phyloP scores from a whole-genome alignment of 2,797 vertebrate genomes.

The Takifugu ocellatus region DNA sequence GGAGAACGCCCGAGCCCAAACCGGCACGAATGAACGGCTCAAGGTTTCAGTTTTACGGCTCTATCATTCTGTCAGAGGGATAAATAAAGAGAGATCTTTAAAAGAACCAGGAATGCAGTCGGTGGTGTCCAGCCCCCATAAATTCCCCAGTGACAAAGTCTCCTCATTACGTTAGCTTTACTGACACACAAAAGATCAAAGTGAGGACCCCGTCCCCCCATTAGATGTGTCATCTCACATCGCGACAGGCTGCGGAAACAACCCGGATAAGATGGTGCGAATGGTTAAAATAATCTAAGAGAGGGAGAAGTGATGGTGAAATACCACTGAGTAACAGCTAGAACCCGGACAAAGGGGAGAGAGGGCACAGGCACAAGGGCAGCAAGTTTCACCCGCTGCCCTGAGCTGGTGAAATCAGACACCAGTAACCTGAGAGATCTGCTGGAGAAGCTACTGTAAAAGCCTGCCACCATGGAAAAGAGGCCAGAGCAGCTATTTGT shows the following conservation, averaged over 20 bases:
- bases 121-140: not conserved
- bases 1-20: not conserved
- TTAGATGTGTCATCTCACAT: constrained; percentile 9
- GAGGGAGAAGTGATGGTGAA: constrained; percentile 24
- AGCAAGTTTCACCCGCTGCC: constrained; percentile 61
- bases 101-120: constrained; percentile 2
- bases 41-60: not conserved
- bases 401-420: constrained; percentile 77
- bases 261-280: not conserved
- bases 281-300: not conserved
- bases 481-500: constrained; percentile 64
- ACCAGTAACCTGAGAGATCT: constrained; percentile 71
- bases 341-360: constrained; percentile 51
- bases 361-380: constrained; percentile 67
- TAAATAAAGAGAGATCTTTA: not conserved
- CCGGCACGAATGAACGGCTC: not conserved
- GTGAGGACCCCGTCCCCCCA: no score
- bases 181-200: constrained; percentile 14
- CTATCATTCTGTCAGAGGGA: not conserved
- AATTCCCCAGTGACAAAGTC: constrained; percentile 8
- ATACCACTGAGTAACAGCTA: constrained; percentile 30
- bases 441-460: constrained; percentile 65
- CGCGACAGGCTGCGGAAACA: not conserved
- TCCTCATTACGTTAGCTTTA: constrained; percentile 14
- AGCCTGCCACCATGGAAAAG: constrained; percentile 69